Percentiles rank a stretch among this genome's conserved stretches.
Evolutionary conservation across 2,797 vertebrate species (phyloP).

Genomic region (Scolopax bukidnonensis): DNA sequence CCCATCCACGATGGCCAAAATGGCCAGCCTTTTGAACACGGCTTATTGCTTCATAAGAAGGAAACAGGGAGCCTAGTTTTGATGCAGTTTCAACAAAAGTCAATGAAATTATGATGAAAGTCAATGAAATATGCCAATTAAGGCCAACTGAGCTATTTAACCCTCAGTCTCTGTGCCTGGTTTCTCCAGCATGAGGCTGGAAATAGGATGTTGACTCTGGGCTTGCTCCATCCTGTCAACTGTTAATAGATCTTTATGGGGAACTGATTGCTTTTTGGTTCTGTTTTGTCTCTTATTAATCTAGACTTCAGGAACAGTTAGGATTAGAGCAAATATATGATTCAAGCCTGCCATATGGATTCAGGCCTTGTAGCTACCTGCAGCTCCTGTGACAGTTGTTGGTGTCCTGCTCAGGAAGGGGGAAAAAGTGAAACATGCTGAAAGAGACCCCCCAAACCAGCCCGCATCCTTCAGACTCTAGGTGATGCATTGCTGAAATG

Average conservation of each 20-base stretch:
- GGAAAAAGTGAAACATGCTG: background rate
- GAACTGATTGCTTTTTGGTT: background rate
- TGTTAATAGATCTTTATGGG: background rate
- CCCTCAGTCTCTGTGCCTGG: background rate
- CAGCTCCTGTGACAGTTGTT: background rate
- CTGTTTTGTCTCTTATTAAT: background rate
- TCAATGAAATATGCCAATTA: background rate
- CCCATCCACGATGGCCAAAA: background rate
- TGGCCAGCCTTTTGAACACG: background rate
- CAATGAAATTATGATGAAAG: background rate
- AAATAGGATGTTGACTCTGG: background rate
- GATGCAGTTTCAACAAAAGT: background rate
- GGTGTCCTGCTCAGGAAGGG: background rate
- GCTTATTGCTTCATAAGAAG: background rate
- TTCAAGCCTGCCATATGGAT: background rate
- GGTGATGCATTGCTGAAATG: background rate
- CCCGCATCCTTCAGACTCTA: background rate
- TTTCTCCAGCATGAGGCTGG: background rate
- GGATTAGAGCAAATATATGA: background rate
- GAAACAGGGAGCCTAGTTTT: background rate
- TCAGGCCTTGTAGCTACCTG: background rate
- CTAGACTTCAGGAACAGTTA: background rate
- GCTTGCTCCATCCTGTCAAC: background rate
- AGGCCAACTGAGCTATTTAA: conserved; percentile 3
- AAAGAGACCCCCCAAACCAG: background rate